phyloP scores from a whole-genome alignment of 2,113 vertebrate species.

The Pelvicachromis taeniatus region DNA sequence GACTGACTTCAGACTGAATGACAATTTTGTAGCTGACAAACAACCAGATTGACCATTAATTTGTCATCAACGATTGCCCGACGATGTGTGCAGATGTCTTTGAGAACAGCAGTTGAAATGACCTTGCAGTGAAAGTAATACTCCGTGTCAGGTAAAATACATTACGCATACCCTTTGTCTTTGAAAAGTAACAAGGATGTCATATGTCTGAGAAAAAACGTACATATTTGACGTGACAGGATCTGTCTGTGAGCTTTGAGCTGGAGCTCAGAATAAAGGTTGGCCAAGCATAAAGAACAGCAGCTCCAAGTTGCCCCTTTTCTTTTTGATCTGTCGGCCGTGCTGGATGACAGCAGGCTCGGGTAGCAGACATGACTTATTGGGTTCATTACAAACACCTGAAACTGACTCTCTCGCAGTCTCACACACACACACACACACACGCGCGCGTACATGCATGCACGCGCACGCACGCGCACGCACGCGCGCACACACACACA shows the following conservation, averaged over 20 bases:
- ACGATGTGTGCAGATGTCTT: neutral
- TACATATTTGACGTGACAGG: neutral
- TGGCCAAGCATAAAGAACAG: neutral
- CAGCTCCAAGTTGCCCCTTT: slow-evolving; percentile 1
- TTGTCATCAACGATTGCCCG: neutral
- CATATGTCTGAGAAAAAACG: neutral
- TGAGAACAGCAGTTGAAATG: neutral
- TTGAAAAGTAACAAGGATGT: neutral
- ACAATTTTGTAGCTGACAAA: neutral
- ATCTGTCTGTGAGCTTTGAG: neutral
- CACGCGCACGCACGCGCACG: fast-evolving
- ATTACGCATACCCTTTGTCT: neutral
- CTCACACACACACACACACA: neutral
- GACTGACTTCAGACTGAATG: neutral
- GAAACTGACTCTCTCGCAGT: slow-evolving; percentile 21
- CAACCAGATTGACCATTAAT: neutral
- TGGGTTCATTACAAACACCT: slow-evolving; percentile 53
- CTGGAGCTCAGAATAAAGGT: slow-evolving; percentile 20
- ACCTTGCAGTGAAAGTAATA: neutral
- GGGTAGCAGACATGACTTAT: slow-evolving; percentile 50
- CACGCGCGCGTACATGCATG: neutral
- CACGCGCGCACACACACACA: neutral
- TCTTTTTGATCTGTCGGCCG: neutral
- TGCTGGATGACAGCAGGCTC: slow-evolving; percentile 32
- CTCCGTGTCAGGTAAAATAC: neutral